A percentile compares a stretch with the other conserved stretches of the same genome.
Conservation (phyloP, 1,140 invertebrate species). For the Charaxes varanes region DNA sequence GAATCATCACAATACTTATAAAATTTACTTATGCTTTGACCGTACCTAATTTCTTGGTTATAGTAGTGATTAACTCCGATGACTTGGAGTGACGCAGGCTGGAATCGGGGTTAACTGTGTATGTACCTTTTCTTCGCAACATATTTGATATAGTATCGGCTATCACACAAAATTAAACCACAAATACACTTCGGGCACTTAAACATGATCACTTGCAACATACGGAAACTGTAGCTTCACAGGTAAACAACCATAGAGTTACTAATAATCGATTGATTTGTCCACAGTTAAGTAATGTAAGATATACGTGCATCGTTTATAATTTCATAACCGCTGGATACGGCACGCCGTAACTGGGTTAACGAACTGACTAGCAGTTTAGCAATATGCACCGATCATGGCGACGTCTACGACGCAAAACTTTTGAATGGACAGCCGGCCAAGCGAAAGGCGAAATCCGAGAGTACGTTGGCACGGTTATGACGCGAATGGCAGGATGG, state of each 20-base stretch:
- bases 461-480: constrained; percentile 59
- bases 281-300: constrained; percentile 7
- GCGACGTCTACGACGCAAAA: constrained; percentile 21
- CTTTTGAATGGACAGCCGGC: constrained; percentile 31
- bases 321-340: constrained; percentile 22
- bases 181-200: constrained; percentile 25
- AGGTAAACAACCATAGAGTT: constrained; percentile 4
- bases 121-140: too few relatives aligned
- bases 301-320: constrained; percentile 4
- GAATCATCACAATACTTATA: too few relatives aligned
- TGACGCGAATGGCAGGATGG: constrained; percentile 58
- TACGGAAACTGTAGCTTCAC: neutral
- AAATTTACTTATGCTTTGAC: too few relatives aligned
- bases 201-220: constrained; percentile 19
- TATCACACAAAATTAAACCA: constrained; percentile 24
- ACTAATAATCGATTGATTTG: constrained; percentile 12
- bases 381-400: constrained; percentile 15
- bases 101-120: too few relatives aligned
- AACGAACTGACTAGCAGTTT: constrained; percentile 16
- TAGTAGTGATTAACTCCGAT: too few relatives aligned
- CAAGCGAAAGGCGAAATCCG: constrained; percentile 61
- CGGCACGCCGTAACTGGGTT: constrained; percentile 27
- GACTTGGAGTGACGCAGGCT: too few relatives aligned
- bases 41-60: too few relatives aligned
- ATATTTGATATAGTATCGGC: too few relatives aligned